phyloP scores from a whole-genome alignment of 1,140 invertebrate genomes.

The Drosophila bipectinata region DNA sequence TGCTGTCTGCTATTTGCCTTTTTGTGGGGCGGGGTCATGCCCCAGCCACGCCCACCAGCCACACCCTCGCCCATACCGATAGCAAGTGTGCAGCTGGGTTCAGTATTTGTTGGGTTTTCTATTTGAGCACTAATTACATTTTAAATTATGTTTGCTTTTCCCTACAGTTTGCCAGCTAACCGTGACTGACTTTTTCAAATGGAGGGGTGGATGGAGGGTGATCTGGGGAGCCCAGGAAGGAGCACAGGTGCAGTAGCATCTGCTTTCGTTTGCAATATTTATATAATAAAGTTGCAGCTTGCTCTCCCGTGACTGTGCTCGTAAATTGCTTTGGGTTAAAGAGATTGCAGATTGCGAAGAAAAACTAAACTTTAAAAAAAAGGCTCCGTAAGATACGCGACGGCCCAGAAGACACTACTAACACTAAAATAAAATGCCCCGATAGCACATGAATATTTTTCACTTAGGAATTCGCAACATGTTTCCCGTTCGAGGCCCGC shows the following conservation, averaged over 20 bases:
- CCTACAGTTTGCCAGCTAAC: conserved; percentile 52
- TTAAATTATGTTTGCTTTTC: conserved; percentile 82
- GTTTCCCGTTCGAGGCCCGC: conserved; percentile 31
- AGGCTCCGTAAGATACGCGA: not conserved
- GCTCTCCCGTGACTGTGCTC: conserved; percentile 22
- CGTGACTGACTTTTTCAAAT: conserved; percentile 53
- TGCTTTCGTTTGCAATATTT: conserved; percentile 72
- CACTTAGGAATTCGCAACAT: conserved; percentile 54
- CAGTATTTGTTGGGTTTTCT: conserved; percentile 78
- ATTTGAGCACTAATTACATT: conserved; percentile 83
- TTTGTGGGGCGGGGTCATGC: conserved; percentile 26
- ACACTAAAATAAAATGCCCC: conserved; percentile 34
- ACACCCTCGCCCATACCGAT: not conserved
- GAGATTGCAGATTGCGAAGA: conserved; percentile 15
- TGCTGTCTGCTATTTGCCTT: conserved; percentile 51
- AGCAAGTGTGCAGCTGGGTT: conserved; percentile 13
- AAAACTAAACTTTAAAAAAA: not conserved
- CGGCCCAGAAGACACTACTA: conserved; percentile 17
- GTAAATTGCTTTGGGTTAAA: conserved; percentile 63
- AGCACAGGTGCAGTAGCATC: conserved; percentile 45
- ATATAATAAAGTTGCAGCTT: conserved; percentile 72
- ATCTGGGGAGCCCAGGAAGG: not conserved
- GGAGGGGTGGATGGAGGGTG: no score
- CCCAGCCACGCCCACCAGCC: conserved; percentile 22
- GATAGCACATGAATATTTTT: conserved; percentile 36